Conservation (phyloP, 2,113 vertebrate genomes). For the Siniperca knerii region DNA sequence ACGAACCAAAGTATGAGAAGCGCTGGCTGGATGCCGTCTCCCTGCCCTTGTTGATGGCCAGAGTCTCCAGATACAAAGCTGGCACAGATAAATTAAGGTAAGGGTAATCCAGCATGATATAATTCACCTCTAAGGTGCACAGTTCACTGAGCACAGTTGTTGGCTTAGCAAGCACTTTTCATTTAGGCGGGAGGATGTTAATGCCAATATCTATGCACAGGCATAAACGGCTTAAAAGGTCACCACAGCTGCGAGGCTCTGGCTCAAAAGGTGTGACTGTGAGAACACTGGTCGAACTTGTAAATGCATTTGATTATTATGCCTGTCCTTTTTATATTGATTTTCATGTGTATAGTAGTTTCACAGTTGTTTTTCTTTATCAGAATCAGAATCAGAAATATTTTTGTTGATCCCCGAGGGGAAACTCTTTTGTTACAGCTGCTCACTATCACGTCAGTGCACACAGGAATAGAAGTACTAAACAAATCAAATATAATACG, state of each 20-base stretch:
- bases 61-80: constrained; percentile 91
- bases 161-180: constrained; percentile 69
- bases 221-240: constrained; percentile 83
- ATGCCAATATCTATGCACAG: constrained; percentile 82
- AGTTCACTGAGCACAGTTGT: constrained; percentile 57
- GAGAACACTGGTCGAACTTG: constrained; percentile 40
- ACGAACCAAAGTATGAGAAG: constrained; percentile 95
- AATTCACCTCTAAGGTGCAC: constrained; percentile 59
- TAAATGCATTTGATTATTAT: constrained; percentile 44
- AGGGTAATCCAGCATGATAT: constrained; percentile 79
- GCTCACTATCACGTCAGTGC: no score
- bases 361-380: neutral
- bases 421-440: no score
- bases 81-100: constrained; percentile 93
- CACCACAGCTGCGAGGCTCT: constrained; percentile 44
- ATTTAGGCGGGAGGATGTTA: constrained; percentile 72
- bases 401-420: no score
- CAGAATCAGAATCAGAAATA: no score
- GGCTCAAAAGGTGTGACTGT: constrained; percentile 35
- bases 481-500: no score
- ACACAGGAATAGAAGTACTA: no score
- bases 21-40: constrained; percentile 92
- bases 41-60: constrained; percentile 92
- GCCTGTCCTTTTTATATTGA: constrained; percentile 38
- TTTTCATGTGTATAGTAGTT: constrained; percentile 42